Conservation (phyloP, 2,113 vertebrate genomes). For the Dicentrarchus labrax region DNA sequence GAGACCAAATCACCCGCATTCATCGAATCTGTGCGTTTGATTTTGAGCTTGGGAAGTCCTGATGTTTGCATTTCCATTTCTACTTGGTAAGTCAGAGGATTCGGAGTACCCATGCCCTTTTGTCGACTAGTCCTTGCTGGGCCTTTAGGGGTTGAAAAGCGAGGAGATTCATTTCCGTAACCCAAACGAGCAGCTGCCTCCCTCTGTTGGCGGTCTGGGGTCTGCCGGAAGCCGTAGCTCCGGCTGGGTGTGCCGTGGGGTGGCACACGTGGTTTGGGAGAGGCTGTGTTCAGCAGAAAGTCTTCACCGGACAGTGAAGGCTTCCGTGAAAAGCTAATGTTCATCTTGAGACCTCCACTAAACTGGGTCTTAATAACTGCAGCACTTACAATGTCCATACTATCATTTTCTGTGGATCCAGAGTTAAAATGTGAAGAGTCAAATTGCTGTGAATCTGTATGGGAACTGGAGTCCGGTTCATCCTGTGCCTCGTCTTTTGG, state of each 20-base stretch:
- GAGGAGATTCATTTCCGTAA: constrained; percentile 52
- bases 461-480: constrained; percentile 51
- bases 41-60: constrained; percentile 91
- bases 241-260: constrained; percentile 31
- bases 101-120: constrained; percentile 33
- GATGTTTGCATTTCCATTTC: constrained; percentile 92
- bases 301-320: constrained; percentile 40
- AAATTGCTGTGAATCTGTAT: constrained; percentile 52
- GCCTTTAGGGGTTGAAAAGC: constrained; percentile 71
- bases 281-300: neutral
- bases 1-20: constrained; percentile 49
- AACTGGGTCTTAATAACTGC: constrained; percentile 61
- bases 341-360: constrained; percentile 65
- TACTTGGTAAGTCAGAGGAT: constrained; percentile 86
- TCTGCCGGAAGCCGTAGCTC: constrained; percentile 83
- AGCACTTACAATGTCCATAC: constrained; percentile 71
- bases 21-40: constrained; percentile 87
- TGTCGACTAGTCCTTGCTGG: constrained; percentile 11
- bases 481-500: neutral
- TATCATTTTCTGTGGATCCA: constrained; percentile 63
- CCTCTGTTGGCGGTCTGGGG: constrained; percentile 87
- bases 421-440: constrained; percentile 74
- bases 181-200: constrained; percentile 85
- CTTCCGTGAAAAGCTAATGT: constrained; percentile 67
- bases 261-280: constrained; percentile 16